Conservation (phyloP, 2,888 invertebrate species). For the Drosophila aldrichi region DNA sequence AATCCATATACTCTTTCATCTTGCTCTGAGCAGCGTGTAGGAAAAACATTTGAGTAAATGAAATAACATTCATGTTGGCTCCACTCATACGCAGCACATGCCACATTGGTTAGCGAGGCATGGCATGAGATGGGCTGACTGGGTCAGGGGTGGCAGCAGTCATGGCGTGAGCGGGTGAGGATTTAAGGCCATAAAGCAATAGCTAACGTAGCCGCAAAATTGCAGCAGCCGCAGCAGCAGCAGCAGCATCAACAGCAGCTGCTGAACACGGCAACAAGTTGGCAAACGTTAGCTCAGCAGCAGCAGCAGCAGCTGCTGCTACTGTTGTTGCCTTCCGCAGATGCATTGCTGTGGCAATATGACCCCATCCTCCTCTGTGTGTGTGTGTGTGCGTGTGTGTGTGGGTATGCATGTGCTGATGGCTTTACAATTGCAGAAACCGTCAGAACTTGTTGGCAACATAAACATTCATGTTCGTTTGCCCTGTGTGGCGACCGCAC, state of each 20-base stretch:
- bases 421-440: conserved; percentile 23
- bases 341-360: conserved; percentile 48
- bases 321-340: not conserved
- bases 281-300: not conserved
- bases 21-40: not conserved
- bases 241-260: not conserved
- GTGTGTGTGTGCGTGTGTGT: conserved; percentile 29
- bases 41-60: conserved; percentile 42
- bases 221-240: conserved; percentile 25
- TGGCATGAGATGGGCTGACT: not conserved
- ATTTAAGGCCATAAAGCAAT: conserved; percentile 23
- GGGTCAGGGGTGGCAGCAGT: not conserved
- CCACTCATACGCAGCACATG: conserved; percentile 11
- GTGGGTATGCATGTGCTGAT: conserved; percentile 22
- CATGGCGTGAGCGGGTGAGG: not conserved
- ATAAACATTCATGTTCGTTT: conserved; percentile 37
- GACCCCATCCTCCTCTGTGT: conserved; percentile 13
- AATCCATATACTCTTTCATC: not conserved
- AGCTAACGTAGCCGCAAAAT: conserved; percentile 33
- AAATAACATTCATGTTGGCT: conserved; percentile 52
- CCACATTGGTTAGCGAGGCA: conserved; percentile 1
- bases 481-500: conserved; percentile 46
- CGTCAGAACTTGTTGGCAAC: conserved; percentile 10
- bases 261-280: no score
- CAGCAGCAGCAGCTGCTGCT: conserved; percentile 1